phyloP scores from a whole-genome alignment of 1,140 invertebrate genomes.

The Conus ventricosus region DNA sequence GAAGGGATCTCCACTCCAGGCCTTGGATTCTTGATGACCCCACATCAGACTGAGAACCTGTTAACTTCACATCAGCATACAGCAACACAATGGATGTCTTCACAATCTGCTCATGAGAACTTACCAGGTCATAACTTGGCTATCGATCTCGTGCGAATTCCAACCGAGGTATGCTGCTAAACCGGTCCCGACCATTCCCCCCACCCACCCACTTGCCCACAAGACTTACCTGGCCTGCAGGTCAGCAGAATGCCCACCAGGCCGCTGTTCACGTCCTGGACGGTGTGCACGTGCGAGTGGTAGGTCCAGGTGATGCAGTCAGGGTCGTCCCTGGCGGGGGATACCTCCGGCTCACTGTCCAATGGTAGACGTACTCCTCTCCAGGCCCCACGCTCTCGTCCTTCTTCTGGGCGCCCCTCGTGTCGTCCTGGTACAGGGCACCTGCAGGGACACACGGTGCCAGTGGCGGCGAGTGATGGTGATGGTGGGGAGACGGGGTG shows the following conservation, averaged over 20 bases:
- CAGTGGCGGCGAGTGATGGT: background rate
- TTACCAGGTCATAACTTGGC: too few species aligned
- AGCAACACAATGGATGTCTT: too few species aligned
- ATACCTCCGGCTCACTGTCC: conserved; percentile 51
- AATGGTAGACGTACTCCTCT: conserved; percentile 47
- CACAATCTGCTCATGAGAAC: too few species aligned
- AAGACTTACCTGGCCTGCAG: conserved; percentile 54
- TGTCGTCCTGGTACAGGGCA: conserved; percentile 38
- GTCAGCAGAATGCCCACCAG: conserved; percentile 58
- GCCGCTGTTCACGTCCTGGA: conserved; percentile 55
- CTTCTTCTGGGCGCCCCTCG: conserved; percentile 16
- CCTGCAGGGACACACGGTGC: conserved; percentile 9
- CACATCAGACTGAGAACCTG: too few species aligned
- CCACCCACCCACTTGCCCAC: too few species aligned
- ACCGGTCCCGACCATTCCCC: too few species aligned
- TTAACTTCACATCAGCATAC: too few species aligned
- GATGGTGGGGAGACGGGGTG: background rate
- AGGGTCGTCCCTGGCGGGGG: conserved; percentile 54
- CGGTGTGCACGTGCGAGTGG: conserved; percentile 61
- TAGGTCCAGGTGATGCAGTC: conserved; percentile 65
- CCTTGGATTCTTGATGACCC: too few species aligned
- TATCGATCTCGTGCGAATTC: too few species aligned
- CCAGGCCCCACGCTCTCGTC: conserved; percentile 56
- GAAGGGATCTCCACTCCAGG: too few species aligned
- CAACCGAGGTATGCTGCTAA: too few species aligned